Base-by-base conservation (phyloP, 2,113 vertebrate genomes). In the Ivindomyrus marchei region DNA sequence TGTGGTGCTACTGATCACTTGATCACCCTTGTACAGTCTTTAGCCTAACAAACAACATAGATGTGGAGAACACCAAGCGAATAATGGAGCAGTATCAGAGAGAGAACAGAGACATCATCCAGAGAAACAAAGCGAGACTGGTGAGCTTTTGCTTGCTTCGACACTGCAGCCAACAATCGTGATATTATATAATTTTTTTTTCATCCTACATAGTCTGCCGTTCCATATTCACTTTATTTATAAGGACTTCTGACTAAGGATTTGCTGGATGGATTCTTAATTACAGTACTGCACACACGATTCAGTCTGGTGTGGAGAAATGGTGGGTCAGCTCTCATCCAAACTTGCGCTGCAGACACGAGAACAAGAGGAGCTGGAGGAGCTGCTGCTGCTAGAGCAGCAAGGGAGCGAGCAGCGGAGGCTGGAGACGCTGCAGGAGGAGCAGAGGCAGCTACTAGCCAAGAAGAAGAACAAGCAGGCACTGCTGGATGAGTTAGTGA, bases 381-480 rank as follows among this genome's bases (percentile, higher is more conserved):
- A 99, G 96, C 95, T 98, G 42, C 94, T 99, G 94, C 94, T 98
- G 88, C 93, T 95, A 8, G 98, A 99, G 93, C 95, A 97, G 90
- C 97, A 98, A 92, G 97, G 96, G 89, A 96, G 92, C 1, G 97
- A 99, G 92, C 96, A 97, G 91, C 95, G 97, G 90, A 95, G 97
- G 8, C 94, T 99, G 1, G 95, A 97, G 24, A 93, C 96, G 9
- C 96, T 99, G 92, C 97, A 99, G 92, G 98, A 99, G 89, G 98
- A 99, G 39, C 96, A 98, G 92, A 95, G 97, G 83, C 98, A 98
- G 39, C 97, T 99, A 89, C 95, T 98, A 93, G 94, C 96, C 24
- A 99, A 98, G 94, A 97, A 96, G 93, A 99, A 99, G 94, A 99
- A 96, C 94, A 99, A 99, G 90, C 98, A 99, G 93, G 96, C 97